A percentile compares a stretch with the other conserved stretches of the same genome.
Conservation (phyloP, 2,888 invertebrate genomes). For the Allacma fusca region DNA sequence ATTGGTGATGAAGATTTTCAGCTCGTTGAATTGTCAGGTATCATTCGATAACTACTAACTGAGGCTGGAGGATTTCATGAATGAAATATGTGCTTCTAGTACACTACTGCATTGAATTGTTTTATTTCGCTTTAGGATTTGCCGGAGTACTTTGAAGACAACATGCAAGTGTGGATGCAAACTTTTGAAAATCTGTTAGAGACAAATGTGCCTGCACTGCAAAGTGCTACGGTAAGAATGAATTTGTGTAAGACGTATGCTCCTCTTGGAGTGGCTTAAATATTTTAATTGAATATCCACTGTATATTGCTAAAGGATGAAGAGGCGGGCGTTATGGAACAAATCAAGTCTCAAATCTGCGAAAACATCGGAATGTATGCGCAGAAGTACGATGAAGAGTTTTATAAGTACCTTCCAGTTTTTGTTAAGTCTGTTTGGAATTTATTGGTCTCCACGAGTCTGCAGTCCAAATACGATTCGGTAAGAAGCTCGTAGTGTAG, state of each 20-base stretch:
- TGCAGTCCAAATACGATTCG: conserved; percentile 87
- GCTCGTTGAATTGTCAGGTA: conserved; percentile 92
- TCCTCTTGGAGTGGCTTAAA: no score
- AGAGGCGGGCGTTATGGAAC: conserved; percentile 87
- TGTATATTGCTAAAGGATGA: conserved; percentile 75
- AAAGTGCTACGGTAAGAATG: conserved; percentile 69
- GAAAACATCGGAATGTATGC: conserved; percentile 95
- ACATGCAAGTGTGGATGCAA: conserved; percentile 94
- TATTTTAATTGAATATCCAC: not conserved
- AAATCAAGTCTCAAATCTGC: conserved; percentile 93
- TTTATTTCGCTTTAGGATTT: conserved; percentile 72
- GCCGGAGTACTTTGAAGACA: conserved; percentile 99
- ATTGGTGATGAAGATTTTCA: conserved; percentile 92
- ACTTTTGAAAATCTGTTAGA: conserved; percentile 84
- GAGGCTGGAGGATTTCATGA: no score
- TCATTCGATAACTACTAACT: no score
- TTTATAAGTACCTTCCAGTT: conserved; percentile 83
- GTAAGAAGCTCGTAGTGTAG: conserved; percentile 67
- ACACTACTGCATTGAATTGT: no score
- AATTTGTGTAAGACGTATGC: conserved; percentile 58
- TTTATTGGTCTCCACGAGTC: conserved; percentile 83
- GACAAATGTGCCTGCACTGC: conserved; percentile 78
- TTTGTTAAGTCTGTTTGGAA: conserved; percentile 97
- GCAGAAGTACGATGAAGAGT: conserved; percentile 98
- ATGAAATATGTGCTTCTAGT: no score